These are phyloP conservation scores for Ibycter americanus DNA, from an alignment of 2,797 vertebrate species.

Conservation along the genomic window DNA sequence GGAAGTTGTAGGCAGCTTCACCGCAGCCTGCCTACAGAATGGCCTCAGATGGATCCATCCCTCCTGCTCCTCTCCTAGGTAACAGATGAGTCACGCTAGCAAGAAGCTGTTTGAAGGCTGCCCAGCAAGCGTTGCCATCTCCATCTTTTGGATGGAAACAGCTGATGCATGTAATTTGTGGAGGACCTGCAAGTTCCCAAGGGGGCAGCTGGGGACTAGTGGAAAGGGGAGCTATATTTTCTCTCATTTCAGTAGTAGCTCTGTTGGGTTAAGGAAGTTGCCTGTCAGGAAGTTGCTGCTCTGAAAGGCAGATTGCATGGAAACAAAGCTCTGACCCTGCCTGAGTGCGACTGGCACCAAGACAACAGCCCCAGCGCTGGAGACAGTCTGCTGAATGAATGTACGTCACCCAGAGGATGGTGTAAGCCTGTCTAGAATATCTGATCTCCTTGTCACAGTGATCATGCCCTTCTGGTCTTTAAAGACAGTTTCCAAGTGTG, in stretches of 20 bases:
- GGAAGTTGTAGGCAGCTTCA: constrained; percentile 46
- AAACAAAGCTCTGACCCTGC: neutral
- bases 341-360: neutral
- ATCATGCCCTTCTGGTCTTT: neutral
- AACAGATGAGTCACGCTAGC: constrained; percentile 43
- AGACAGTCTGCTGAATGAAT: neutral
- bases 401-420: neutral
- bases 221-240: neutral
- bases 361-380: neutral
- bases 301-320: neutral
- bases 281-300: neutral
- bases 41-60: constrained; percentile 13
- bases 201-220: neutral
- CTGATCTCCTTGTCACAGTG: neutral
- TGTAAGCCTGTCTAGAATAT: neutral
- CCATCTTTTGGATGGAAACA: constrained; percentile 16
- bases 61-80: constrained; percentile 52
- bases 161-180: neutral
- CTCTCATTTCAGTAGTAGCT: neutral
- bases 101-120: constrained; percentile 25
- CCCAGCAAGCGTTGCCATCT: neutral
- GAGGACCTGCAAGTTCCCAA: neutral
- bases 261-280: neutral
- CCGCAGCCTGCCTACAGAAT: neutral
- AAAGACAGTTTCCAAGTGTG: neutral